phyloP scores from a whole-genome alignment of 2,797 vertebrate genomes.

The Cebuella pygmaea region DNA sequence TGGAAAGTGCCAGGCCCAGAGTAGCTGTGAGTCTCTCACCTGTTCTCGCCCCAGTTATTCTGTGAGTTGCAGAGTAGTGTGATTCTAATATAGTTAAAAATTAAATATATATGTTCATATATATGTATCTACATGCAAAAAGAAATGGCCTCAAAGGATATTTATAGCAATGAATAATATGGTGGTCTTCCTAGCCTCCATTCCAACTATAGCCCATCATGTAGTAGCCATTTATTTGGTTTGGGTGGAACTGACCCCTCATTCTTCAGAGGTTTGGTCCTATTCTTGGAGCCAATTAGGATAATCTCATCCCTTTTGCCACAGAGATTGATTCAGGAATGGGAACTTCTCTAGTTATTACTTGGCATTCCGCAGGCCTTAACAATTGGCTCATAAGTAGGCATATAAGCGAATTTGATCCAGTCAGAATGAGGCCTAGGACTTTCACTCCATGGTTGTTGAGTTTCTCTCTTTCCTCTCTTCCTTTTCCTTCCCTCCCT shows the following conservation, averaged over 20 bases:
- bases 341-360: neutral
- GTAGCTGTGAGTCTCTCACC: neutral
- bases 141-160: neutral
- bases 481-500: neutral
- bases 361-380: neutral
- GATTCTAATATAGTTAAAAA: conserved; percentile 7
- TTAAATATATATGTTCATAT: neutral
- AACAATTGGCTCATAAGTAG: neutral
- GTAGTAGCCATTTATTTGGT: neutral
- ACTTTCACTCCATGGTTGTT: neutral
- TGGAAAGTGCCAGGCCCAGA: neutral
- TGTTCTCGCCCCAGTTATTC: neutral
- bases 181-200: neutral
- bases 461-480: neutral
- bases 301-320: neutral
- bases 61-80: neutral
- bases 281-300: neutral
- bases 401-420: neutral
- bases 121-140: neutral
- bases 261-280: neutral
- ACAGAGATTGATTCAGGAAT: neutral
- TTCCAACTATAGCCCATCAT: neutral
- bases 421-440: neutral
- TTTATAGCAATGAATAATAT: neutral
- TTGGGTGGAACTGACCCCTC: neutral